Conservation (phyloP, 2,888 invertebrate species). For the Pristionchus maxplancki region DNA sequence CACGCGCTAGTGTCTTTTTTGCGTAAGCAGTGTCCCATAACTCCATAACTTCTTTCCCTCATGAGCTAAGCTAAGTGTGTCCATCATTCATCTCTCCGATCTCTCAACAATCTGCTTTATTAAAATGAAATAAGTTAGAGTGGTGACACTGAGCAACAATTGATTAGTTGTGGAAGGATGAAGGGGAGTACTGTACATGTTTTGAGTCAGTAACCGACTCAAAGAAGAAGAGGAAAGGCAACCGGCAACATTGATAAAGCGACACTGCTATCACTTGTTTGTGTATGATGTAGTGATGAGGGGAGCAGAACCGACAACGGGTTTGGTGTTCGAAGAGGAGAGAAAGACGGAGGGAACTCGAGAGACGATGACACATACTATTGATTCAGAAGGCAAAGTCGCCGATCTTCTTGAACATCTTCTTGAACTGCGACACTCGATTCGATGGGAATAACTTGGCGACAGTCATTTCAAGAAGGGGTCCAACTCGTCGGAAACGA, state of each 20-base stretch:
- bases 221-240: not conserved
- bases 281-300: slow-evolving; percentile 1
- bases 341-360: slow-evolving; percentile 18
- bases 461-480: slow-evolving; percentile 76
- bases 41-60: not conserved
- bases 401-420: slow-evolving; percentile 75
- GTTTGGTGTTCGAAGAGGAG: not conserved
- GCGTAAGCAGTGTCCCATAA: not conserved
- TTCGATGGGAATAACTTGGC: slow-evolving; percentile 75
- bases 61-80: not conserved
- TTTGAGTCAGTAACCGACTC: not conserved
- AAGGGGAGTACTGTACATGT: slow-evolving; percentile 26
- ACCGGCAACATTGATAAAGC: slow-evolving; percentile 48
- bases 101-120: slow-evolving; percentile 16
- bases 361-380: slow-evolving; percentile 16
- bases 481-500: slow-evolving; percentile 73
- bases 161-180: not conserved
- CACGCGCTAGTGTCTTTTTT: not conserved
- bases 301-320: slow-evolving; percentile 50
- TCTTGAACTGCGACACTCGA: slow-evolving; percentile 75
- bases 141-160: slow-evolving; percentile 43
- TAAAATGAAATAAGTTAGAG: slow-evolving; percentile 35
- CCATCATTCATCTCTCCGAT: not conserved
- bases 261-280: slow-evolving; percentile 48
- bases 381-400: slow-evolving; percentile 66